Evolutionary conservation across 2,797 vertebrate genomes (phyloP).

Genomic region (Oophaga sylvatica): DNA sequence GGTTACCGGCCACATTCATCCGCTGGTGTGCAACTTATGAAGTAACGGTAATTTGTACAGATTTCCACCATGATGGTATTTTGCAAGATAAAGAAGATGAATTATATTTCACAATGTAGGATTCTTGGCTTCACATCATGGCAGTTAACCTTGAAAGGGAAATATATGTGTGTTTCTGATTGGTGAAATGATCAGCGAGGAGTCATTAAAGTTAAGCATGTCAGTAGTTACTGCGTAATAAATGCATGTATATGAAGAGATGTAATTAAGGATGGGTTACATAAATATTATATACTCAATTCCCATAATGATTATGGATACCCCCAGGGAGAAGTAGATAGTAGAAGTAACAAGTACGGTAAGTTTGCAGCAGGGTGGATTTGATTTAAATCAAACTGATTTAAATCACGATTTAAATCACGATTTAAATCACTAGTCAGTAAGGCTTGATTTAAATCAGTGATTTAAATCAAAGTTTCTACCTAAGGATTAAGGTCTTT

Average conservation of each 20-base stretch:
- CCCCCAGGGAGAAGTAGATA: neutral
- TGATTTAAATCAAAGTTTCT: no score
- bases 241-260: neutral
- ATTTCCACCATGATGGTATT: neutral
- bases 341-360: neutral
- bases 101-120: conserved; percentile 6
- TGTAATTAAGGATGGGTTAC: neutral
- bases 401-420: no score
- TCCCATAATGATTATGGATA: neutral
- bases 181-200: neutral
- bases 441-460: no score
- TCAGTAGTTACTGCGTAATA: neutral
- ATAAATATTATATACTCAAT: neutral
- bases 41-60: neutral
- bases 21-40: neutral
- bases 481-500: no score
- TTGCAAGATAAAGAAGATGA: neutral
- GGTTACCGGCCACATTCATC: neutral
- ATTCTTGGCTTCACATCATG: neutral
- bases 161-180: conserved; percentile 2
- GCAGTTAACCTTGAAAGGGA: conserved; percentile 15
- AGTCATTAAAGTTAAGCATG: conserved; percentile 2
- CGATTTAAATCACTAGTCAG: no score
- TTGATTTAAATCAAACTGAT: no score
- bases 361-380: neutral